Evolutionary conservation across 2,113 vertebrate species (phyloP), one percentile per base, ranked within the genome.

Genomic region (Platichthys stellatus): DNA sequence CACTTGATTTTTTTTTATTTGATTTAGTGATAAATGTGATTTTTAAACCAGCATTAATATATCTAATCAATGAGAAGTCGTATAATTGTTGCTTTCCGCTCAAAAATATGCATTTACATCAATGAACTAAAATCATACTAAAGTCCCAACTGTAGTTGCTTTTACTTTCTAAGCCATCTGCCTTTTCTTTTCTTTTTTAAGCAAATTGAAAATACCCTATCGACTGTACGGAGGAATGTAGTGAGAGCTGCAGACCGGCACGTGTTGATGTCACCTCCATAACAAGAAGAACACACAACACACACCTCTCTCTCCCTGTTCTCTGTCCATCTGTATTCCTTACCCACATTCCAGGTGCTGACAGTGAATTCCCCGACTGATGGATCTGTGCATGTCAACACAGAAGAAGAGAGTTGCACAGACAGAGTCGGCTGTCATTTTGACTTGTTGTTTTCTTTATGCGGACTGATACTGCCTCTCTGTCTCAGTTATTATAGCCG

Each of bases 391-490:
- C 21, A 64, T 80, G 65, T 81, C 66, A 63, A 43, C 60, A 49
- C 10, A 10, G 38, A 7, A 61, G 57, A n/a, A 21, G 24, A 74
- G 65, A 59, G 69, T 18, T 68, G 53, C 54, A 45, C 38, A 81
- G 58, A 81, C 74, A 76, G 67, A 69, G 58, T 69, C 60, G 26
- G 51, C 60, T 69, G 81, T 79, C 64, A 69, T 47, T 53, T 54
- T 77, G 70, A 74, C 35, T 60, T 47, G 68, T 80, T 54, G 35
- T 61, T 83, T 69, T 63, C 56, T 58, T 24, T 31, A 51, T 26
- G 59, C 17, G 58, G 45, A 57, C 18, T 38, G 66, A 81, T 17
- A 45, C 21, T 57, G 11, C 5, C 1, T 6, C 24, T 14, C 17
- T 28, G 60, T 20, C n/a, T 17, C 20, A 53, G 56, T 57, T 71